Evolutionary conservation across 2,888 invertebrate genomes (phyloP).

Genomic region (Myopa testacea): DNA sequence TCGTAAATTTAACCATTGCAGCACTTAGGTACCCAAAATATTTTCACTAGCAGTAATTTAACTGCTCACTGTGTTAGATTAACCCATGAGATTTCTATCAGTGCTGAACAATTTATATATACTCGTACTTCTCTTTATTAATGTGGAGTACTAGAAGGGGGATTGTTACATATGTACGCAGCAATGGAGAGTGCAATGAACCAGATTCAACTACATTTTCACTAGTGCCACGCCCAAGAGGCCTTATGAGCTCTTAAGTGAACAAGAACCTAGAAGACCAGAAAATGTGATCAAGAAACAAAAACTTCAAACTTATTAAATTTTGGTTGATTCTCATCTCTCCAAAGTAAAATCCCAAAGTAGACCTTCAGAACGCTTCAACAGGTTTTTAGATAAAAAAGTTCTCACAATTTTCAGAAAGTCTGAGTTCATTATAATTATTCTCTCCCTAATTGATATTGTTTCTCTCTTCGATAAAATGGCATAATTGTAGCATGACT

Average conservation of each 20-base stretch:
- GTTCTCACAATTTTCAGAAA: conserved; percentile 22
- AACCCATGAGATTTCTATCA: too few species aligned
- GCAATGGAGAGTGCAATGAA: conserved; percentile 30
- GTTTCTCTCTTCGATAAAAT: neutral
- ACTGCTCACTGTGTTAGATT: too few species aligned
- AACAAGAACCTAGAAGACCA: neutral
- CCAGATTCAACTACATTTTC: conserved; percentile 30
- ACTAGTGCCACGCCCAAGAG: conserved; percentile 29
- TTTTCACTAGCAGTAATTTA: too few species aligned
- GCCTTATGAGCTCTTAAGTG: neutral
- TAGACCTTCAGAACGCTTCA: conserved; percentile 16
- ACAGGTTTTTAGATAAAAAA: conserved; percentile 25
- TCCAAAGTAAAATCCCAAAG: too few species aligned
- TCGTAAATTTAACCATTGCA: too few species aligned
- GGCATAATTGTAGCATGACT: neutral
- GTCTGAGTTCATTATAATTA: neutral
- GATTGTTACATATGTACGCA: too few species aligned
- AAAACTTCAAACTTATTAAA: neutral
- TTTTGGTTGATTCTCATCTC: neutral
- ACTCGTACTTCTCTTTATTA: too few species aligned
- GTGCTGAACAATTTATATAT: too few species aligned
- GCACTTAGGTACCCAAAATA: too few species aligned
- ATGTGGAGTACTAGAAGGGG: too few species aligned
- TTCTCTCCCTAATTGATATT: neutral
- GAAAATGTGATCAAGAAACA: neutral